A percentile compares a stretch with the other conserved stretches of the same genome.
Evolutionary conservation across 2,888 invertebrate species (phyloP).

Genomic region (Drosophila conformis): DNA sequence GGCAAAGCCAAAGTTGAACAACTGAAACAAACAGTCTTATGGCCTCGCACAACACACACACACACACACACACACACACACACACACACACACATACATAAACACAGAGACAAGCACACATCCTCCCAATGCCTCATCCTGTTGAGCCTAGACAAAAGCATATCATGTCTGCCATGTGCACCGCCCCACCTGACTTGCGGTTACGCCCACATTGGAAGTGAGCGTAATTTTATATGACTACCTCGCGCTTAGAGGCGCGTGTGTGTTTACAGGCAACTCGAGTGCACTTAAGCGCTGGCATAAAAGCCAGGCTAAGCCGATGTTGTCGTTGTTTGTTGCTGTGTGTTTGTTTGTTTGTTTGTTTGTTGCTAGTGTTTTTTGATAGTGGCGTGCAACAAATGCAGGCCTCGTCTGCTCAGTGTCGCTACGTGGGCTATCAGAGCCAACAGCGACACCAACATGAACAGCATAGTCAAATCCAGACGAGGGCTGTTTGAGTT

Average conservation of each 20-base stretch:
- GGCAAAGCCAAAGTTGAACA: conserved; percentile 32
- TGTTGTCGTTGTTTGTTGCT: conserved; percentile 3
- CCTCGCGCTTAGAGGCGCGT: conserved; percentile 53
- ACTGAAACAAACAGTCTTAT: conserved; percentile 49
- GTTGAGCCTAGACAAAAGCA: conserved; percentile 66
- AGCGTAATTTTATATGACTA: conserved; percentile 51
- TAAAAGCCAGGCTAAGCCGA: conserved; percentile 61
- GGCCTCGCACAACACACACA: conserved; percentile 22
- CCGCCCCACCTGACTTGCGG: neutral
- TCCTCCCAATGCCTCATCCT: conserved; percentile 39
- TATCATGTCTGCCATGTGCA: conserved; percentile 63
- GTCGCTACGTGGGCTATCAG: conserved; percentile 51
- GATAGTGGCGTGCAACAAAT: conserved; percentile 54
- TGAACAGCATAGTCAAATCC: conserved; percentile 2
- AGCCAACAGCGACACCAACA: conserved; percentile 8
- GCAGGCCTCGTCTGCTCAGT: conserved; percentile 34
- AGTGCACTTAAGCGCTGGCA: conserved; percentile 74
- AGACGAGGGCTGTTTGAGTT: conserved; percentile 22
- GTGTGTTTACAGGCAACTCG: conserved; percentile 76
- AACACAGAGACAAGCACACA: neutral
- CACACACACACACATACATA: conserved; percentile 22
- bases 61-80: conserved; percentile 7
- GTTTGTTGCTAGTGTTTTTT: conserved; percentile 5
- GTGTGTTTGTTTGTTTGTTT: neutral
- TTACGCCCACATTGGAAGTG: conserved; percentile 37